Base-by-base conservation (phyloP, 53 echinoderm and acorn worm species). In the Holothuria scabra region DNA sequence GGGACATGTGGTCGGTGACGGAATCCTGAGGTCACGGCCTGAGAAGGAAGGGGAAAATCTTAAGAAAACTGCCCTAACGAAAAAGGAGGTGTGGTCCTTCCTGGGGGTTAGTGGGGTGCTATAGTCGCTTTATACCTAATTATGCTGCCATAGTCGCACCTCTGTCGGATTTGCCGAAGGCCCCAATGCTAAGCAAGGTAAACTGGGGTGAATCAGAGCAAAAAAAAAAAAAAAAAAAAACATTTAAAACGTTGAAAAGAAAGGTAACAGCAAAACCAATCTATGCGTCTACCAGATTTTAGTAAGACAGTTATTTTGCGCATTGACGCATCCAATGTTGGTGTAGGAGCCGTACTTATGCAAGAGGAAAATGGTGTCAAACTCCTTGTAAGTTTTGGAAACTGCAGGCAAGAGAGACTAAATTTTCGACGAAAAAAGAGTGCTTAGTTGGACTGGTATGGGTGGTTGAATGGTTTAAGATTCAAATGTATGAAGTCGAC, bases 81-180 rank as follows among this genome's bases (percentile, higher is more conserved):
- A 82, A 46, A 82, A 82, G 65, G 60, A 82, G 24, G 60, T 82
- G 64, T 16, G 83, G 6, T 0, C 83, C 0, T 64, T 83, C 28
- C 8, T 83, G n/a, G 14, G 83, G 83, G 28, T 46, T 83, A 13
- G 65, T 52, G 6, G 55, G 83, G 34, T 84, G 68, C 34, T 84
- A 84, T 56, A 68, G 84, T 14, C 67, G 58, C 30, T 84, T 84
- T 22, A 70, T 66, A n/a, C 19, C 84, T 58, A 24, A 66, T 67
- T 34, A 56, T 70, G 52, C 49, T 9, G 67, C 84, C n/a, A n/a
- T n/a, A n/a, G n/a, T n/a, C 1, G 46, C 84, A 28, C 67, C 70
- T 56, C 35, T 84, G 52, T 68, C 84, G 12, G 84, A 84, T 10
- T 26, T 20, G 28, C 67, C 66, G 55, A 66, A 52, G 34, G 19